A percentile compares a stretch with the other conserved stretches of the same genome.
phyloP scores from a whole-genome alignment of 2,797 vertebrate species.

The Hyperoplus immaculatus region DNA sequence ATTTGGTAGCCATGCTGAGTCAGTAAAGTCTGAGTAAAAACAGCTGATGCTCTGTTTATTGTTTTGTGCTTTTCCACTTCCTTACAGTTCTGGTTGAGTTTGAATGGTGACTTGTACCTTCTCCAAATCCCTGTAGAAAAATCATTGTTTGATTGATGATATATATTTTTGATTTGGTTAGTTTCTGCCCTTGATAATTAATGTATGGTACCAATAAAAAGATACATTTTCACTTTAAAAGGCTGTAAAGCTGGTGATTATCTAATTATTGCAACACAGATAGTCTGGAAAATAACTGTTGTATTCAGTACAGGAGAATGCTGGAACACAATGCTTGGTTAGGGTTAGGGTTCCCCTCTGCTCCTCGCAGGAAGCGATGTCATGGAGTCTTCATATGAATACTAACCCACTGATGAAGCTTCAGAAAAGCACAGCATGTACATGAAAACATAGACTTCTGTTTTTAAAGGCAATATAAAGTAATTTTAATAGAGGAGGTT shows the following conservation, averaged over 20 bases:
- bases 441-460: neutral
- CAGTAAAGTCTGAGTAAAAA: slow-evolving; percentile 64
- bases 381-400: neutral
- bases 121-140: slow-evolving; percentile 82
- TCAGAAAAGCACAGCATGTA: neutral
- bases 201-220: slow-evolving; percentile 97
- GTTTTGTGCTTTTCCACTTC: slow-evolving; percentile 75
- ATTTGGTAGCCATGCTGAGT: slow-evolving; percentile 70
- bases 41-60: slow-evolving; percentile 61
- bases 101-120: slow-evolving; percentile 85
- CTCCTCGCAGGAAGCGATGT: neutral
- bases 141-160: slow-evolving; percentile 82
- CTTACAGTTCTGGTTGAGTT: slow-evolving; percentile 69
- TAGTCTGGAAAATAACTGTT: neutral
- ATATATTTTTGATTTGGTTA: slow-evolving; percentile 89
- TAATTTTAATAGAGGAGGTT: neutral
- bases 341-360: neutral
- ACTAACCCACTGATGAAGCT: neutral
- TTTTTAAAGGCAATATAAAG: neutral
- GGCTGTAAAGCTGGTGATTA: slow-evolving; percentile 17
- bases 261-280: neutral
- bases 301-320: neutral
- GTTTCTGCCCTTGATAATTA: slow-evolving; percentile 95
- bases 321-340: neutral
- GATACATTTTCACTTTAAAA: slow-evolving; percentile 92